Evolutionary conservation across 2,888 invertebrate species (phyloP), one percentile per base, ranked within the genome.

Genomic region (Ormyrus labotus): DNA sequence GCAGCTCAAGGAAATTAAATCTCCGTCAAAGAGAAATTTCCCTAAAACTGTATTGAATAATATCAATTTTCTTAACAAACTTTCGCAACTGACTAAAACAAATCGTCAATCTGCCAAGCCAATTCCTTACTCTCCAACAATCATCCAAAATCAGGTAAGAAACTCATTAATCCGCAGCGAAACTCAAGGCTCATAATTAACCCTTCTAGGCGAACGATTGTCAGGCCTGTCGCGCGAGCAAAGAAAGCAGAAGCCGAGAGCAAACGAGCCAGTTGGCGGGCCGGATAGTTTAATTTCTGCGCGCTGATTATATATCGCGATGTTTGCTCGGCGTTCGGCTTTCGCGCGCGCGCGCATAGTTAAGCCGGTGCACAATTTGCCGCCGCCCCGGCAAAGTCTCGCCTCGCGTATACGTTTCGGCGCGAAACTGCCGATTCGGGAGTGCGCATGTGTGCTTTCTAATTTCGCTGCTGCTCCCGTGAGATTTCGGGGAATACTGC

Each of bases 281-380:
- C 34, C 34, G 34, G 81, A 84, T 81, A 82, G 85, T 85, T 83
- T 83, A 83, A 86, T 84, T 84, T 78, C 80, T 74, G 34, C 58
- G 69, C 69, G 34, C 83, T 85, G 87, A 87, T 86, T 85, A 86
- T 87, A 34, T 34, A 84, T 85, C 84, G 83, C 81, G 84, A 84
- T 85, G 83, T 87, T 87, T 86, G 84, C 85, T 51, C 34, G 34
- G 34, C 34, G 34, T 34, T 4, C 34, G 34, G 34, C 34, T 34
- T 34, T 34, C 60, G 60, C 61, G 63, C 6, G 60, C 61, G 63
- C 6, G 75, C 77, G 61, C 58, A 58, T 53, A 57, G 61, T 61
- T 60, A 67, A 75, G 65, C 55, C 61, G 70, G 51, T 45, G 48
- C 65, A 74, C 80, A 73, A 74, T 69, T 51, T 65, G 11, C 10